phyloP scores from a whole-genome alignment of 2,888 invertebrate genomes.

The Brachylomia viminalis region DNA sequence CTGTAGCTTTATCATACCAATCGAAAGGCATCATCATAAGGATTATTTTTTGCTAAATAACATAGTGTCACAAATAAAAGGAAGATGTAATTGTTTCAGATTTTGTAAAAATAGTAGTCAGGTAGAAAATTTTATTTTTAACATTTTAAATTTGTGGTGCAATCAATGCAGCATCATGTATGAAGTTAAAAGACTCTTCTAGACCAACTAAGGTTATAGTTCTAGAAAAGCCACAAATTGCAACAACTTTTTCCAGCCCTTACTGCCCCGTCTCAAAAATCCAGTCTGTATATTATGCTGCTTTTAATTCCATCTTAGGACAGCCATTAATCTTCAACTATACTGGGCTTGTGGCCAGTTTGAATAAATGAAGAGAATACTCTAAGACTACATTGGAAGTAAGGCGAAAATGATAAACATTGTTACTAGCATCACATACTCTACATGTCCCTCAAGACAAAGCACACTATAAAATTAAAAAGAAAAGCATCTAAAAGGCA shows the following conservation, averaged over 20 bases:
- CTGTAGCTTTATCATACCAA: no score
- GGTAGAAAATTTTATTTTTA: no score
- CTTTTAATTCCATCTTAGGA: background rate
- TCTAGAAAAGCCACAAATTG: background rate
- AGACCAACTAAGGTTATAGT: background rate
- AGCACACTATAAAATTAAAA: conserved; percentile 1
- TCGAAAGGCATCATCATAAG: no score
- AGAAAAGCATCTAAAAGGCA: background rate
- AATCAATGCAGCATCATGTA: background rate
- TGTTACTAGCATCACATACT: background rate
- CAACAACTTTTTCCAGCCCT: background rate
- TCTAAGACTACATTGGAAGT: background rate
- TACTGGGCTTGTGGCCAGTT: background rate
- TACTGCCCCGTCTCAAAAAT: no score
- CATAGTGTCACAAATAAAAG: no score
- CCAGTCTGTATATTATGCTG: background rate
- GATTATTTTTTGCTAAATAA: no score
- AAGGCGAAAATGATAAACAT: background rate
- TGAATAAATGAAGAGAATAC: background rate
- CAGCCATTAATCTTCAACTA: background rate
- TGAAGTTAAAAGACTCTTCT: background rate
- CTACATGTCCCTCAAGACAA: background rate
- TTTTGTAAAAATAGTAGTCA: no score
- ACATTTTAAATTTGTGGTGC: no score
- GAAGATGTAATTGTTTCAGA: no score